Base-by-base conservation (phyloP, 1,140 invertebrate species). In the Diuraphis noxia region DNA sequence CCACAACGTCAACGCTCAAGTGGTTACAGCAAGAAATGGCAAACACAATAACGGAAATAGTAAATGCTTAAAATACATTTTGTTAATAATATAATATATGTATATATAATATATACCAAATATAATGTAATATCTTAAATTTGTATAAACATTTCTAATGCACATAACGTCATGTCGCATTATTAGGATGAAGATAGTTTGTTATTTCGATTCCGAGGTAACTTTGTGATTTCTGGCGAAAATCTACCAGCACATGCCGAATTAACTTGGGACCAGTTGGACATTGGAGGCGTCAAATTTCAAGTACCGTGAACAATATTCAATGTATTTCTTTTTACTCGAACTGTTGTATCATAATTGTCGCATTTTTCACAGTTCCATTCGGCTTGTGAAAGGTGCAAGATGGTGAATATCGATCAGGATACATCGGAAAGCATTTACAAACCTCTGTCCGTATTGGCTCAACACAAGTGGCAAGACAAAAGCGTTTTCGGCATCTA, bases 371-470 rank as follows among this genome's bases (percentile, higher is more conserved):
- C 95, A 81, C 93, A 97, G 96, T 95, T 96, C 81, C 95, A 96
- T 92, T 96, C 97, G 5, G 95, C 95, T 52, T 99, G 98, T 93
- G 96, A 96, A 21, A 95, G 98, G 91, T 99, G 98, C 94, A 97
- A 98, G 94, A 99, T 99, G 97, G 96, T 99, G 84, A 98, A 98
- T 93, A 97, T 99, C 92, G 96, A 99, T 94, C 98, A 98, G 94
- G 94, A 94, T 25, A 98, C 96, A 25, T 97, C 97, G 1, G 93
- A 96, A 93, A 97, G 96, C 93, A 97, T 96, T 25, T 95, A 96
- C 2, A 98, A 98, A 94, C 97, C 98, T 7, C 94, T 99, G n/a
- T 94, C 96, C 92, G 97, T 97, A 9, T 95, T 99, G 92, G 95
- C 96, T 8, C 89, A 81, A 8, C 95, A 95, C 93, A 94, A 95